phyloP scores from a whole-genome alignment of 2,888 invertebrate species.

The Pseudococcus viburni region DNA sequence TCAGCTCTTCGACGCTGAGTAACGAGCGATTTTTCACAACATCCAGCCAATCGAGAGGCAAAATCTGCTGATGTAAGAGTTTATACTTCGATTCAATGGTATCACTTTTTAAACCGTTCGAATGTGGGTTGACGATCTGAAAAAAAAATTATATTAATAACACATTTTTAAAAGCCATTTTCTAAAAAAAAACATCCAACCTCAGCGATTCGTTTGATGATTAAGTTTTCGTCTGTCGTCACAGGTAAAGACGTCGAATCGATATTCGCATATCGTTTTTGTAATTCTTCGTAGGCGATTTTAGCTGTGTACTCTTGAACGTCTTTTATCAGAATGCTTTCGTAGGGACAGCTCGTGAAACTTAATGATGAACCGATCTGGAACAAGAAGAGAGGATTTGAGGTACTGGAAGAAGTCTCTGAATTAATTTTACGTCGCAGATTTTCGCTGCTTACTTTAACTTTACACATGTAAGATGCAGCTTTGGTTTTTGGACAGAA shows the following conservation, averaged over 20 bases:
- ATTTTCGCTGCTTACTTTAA: slow-evolving; percentile 3
- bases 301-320: slow-evolving; percentile 53
- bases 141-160: background rate
- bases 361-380: slow-evolving; percentile 33
- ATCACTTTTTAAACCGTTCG: slow-evolving; percentile 4
- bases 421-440: too few relatives aligned
- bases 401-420: too few relatives aligned
- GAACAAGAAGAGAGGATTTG: background rate
- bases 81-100: slow-evolving; percentile 34
- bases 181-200: background rate
- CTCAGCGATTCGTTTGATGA: slow-evolving; percentile 51
- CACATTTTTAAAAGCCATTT: too few relatives aligned
- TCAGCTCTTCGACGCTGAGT: slow-evolving; percentile 51
- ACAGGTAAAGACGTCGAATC: background rate
- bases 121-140: slow-evolving; percentile 41
- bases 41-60: slow-evolving; percentile 52
- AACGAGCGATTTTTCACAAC: slow-evolving; percentile 19
- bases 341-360: background rate
- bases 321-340: background rate
- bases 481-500: slow-evolving; percentile 5
- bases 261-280: background rate
- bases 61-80: background rate
- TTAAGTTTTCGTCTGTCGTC: background rate
- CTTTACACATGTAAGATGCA: slow-evolving; percentile 19
- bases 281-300: slow-evolving; percentile 36